Evolutionary conservation across 2,797 vertebrate species (phyloP).

Genomic region (Furcifer pardalis): DNA sequence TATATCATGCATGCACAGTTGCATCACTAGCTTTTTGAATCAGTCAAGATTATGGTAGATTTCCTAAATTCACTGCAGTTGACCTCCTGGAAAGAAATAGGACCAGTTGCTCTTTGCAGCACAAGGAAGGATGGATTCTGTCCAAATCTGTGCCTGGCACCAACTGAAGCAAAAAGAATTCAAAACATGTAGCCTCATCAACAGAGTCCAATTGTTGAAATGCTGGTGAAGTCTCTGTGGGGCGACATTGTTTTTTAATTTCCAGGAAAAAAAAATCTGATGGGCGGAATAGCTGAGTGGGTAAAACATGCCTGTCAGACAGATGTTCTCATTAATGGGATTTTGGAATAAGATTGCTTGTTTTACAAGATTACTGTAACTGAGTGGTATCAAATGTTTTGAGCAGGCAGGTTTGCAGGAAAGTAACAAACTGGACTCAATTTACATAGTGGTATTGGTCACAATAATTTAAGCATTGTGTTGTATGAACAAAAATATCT

Average conservation of each 20-base stretch:
- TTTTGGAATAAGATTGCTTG: neutral
- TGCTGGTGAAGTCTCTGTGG: neutral
- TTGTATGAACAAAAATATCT: neutral
- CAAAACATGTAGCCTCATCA: constrained; percentile 45
- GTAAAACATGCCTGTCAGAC: neutral
- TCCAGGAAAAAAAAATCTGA: constrained; percentile 2
- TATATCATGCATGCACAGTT: neutral
- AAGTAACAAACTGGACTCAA: neutral
- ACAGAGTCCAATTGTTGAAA: constrained; percentile 36
- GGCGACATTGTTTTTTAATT: constrained; percentile 14
- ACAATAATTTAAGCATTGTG: neutral
- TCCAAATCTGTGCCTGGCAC: constrained; percentile 72
- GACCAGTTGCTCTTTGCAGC: constrained; percentile 38
- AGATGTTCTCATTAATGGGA: constrained; percentile 22
- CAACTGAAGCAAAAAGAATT: constrained; percentile 53
- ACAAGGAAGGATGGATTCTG: constrained; percentile 45
- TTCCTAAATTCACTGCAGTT: neutral
- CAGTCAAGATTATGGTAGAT: constrained; percentile 10
- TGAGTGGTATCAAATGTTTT: neutral
- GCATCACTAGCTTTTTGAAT: neutral
- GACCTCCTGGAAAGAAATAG: constrained; percentile 56
- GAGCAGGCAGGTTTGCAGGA: neutral
- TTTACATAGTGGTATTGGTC: too few relatives aligned
- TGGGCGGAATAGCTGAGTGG: neutral
- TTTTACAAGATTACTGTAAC: neutral